Evolutionary conservation across 2,888 invertebrate species (phyloP), one percentile per base, ranked within the genome.

Genomic region (Drosophila histrio): DNA sequence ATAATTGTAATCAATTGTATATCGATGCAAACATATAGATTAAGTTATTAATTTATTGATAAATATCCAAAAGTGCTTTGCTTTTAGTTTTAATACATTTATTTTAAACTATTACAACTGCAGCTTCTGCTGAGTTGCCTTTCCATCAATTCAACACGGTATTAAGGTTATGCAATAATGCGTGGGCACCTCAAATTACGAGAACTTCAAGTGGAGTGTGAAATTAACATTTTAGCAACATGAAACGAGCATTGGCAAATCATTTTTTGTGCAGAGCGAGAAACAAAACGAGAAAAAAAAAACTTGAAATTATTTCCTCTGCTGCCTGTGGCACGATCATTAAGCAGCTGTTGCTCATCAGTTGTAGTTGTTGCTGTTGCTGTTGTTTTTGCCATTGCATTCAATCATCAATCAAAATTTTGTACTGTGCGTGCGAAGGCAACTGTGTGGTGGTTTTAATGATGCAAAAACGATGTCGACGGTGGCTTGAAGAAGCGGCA

Each of bases 331-430:
- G 67, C 67, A 63, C 36, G 76, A 85, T 87, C 86, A 83, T 83
- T 83, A 85, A 83, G 86, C 88, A 85, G 88, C 86, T 85, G 78
- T 78, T 76, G 76, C 69, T 77, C 78, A 73, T 76, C 74, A 69
- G 68, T 52, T 58, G 62, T 21, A 46, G 32, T 32, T 57, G 50
- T 41, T 62, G 65, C 17, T 54, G 74, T 50, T 62, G 38, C 24
- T 56, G 54, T 11, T 36, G 32, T 44, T 49, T 58, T 21, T 72
- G 68, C 30, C 59, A 59, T 56, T 85, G 71, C 87, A 73, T 86
- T 88, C 83, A 83, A 86, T 84, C 88, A 84, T 84, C 84, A 84
- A 84, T 84, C 84, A 84, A 84, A 85, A 84, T 86, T 82, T 87
- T 83, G 71, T 54, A 62, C 62, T 77, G 83, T 87, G 88, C 88